Base-by-base conservation (phyloP, 2,888 invertebrate species). In the Amorpha juglandis region DNA sequence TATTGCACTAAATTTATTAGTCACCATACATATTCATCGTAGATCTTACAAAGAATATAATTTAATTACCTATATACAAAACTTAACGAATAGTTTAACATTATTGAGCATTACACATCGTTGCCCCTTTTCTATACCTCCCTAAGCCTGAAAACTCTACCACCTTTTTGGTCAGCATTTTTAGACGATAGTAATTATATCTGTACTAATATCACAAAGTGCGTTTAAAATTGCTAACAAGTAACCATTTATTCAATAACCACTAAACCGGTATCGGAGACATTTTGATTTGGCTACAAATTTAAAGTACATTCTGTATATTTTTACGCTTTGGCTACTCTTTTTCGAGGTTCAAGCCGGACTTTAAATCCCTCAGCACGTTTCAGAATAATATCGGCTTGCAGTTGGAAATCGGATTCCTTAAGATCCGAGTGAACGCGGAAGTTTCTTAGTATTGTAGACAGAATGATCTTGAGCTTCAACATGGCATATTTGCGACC, bases 401-500 rank as follows among this genome's bases (percentile, higher is more conserved):
- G 96, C 19, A 97, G 93, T 80, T 94, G 93, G 87, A 96, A 97
- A 75, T 97, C 96, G 27, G 94, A 87, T 78, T 96, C 96, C 66
- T 94, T 94, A 27, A 95, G 87, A 80, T 96, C 95, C 6, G 96
- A 96, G 68, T 94, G 82, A n/a, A 97, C 94, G 68, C 94, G 94
- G 94, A 95, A 97, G 81, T 95, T 96, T 76, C 97, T 94, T 74
- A 97, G 81, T 76, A 97, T 95, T 67, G 96, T 97, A 7, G 97
- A 96, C 21, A 97, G 91, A 69, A 97, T 94, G 69, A 97, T 96
- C 90, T 97, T 97, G 78, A 97, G 89, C 83, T 97, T 97, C 74
- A 97, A 88, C 96, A 97, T 96, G 50, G 97, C 97, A 83, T 96
- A 97, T 86, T 97, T 97, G 70, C 97, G 96, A 85, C 95, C 96